Conservation (phyloP, 2,113 vertebrate species). For the Erinaceus europaeus region DNA sequence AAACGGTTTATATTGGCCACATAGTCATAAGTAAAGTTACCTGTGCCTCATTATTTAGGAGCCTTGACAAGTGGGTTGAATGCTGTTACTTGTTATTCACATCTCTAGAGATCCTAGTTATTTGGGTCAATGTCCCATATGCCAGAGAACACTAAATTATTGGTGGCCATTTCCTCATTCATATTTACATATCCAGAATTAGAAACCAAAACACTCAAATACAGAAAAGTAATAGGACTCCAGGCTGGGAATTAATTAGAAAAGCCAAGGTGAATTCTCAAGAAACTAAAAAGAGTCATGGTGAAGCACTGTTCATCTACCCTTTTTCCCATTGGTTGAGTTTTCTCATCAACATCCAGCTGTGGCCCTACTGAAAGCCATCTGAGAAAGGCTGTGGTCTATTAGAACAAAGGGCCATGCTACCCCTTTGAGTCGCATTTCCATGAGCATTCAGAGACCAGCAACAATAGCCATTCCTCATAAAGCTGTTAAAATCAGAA, state of each 20-base stretch:
- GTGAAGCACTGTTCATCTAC: background rate
- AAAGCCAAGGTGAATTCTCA: background rate
- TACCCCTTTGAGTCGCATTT: background rate
- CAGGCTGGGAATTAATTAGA: background rate
- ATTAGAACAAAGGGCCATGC: rapidly evolving
- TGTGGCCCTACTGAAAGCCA: background rate
- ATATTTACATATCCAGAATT: background rate
- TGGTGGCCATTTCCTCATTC: background rate
- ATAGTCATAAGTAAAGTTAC: background rate
- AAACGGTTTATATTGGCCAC: background rate
- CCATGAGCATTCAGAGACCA: background rate
- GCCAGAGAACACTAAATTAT: background rate
- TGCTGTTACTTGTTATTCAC: background rate
- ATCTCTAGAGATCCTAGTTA: background rate
- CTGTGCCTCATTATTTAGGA: background rate
- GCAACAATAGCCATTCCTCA: background rate
- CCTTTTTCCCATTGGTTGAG: background rate
- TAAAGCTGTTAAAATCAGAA: background rate
- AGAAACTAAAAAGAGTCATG: background rate
- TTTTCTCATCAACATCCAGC: too few relatives aligned
- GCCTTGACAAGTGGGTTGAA: background rate
- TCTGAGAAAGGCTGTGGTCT: background rate
- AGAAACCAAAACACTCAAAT: background rate
- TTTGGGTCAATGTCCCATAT: background rate
- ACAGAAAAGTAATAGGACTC: background rate